Conservation (phyloP, 2,113 vertebrate species). For the Pungitius pungitius region DNA sequence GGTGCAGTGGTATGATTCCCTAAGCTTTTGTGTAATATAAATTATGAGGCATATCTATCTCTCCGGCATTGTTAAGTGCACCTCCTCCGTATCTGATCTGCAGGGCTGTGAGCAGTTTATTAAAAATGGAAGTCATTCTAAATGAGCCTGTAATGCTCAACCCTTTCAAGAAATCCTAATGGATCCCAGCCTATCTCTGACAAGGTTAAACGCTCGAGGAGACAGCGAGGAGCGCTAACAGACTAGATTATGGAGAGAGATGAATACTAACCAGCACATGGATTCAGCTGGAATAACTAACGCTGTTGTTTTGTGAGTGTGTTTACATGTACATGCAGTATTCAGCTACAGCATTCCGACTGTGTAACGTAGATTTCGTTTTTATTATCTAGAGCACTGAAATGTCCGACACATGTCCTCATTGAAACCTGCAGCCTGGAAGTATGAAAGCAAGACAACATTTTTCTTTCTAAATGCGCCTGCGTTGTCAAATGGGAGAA, state of each 20-base stretch:
- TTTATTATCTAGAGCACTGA: not conserved
- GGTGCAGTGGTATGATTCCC: constrained; percentile 41
- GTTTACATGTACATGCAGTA: constrained; percentile 18
- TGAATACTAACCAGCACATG: constrained; percentile 57
- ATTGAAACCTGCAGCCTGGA: not conserved
- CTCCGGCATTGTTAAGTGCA: constrained; percentile 69
- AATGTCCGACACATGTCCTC: not conserved
- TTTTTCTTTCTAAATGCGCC: not conserved
- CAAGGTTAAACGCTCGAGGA: constrained; percentile 79
- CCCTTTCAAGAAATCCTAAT: constrained; percentile 77
- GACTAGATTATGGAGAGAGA: constrained; percentile 62
- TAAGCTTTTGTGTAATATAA: constrained; percentile 66
- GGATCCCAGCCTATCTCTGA: constrained; percentile 75
- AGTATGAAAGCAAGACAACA: not conserved
- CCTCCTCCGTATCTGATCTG: constrained; percentile 72
- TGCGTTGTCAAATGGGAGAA: not conserved
- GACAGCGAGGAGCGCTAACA: constrained; percentile 59
- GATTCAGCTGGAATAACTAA: constrained; percentile 32
- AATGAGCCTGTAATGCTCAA: constrained; percentile 77
- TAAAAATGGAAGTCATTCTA: constrained; percentile 82
- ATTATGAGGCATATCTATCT: constrained; percentile 76
- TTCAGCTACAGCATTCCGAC: not conserved
- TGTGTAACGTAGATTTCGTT: not conserved
- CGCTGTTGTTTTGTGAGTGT: not conserved
- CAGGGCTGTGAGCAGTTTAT: constrained; percentile 78